Percentiles rank a stretch among this genome's conserved stretches.
Evolutionary conservation across 2,888 invertebrate species (phyloP).

Genomic region (Tortricodes alternella): DNA sequence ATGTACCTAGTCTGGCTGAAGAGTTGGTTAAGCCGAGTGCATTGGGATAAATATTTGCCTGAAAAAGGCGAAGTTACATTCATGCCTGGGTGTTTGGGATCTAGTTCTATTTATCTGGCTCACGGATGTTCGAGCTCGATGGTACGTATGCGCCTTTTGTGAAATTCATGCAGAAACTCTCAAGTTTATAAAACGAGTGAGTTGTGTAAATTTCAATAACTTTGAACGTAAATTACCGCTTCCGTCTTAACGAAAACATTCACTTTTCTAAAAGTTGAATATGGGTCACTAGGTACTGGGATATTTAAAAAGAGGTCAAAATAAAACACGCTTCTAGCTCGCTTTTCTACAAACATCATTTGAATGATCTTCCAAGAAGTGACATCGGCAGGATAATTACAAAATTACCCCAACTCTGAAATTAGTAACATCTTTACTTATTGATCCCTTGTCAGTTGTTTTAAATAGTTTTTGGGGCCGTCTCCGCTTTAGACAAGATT

Average conservation of each 20-base stretch:
- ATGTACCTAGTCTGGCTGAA: neutral
- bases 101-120: conserved; percentile 1
- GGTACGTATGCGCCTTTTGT: neutral
- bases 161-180: neutral
- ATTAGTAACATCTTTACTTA: too few relatives aligned
- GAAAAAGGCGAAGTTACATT: conserved; percentile 1
- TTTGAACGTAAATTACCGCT: neutral
- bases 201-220: neutral
- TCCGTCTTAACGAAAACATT: neutral
- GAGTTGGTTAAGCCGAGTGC: neutral
- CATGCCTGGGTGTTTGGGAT: conserved; percentile 9
- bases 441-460: conserved; percentile 20
- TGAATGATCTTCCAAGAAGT: neutral
- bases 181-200: neutral
- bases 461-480: conserved; percentile 8
- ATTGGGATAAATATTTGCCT: conserved; percentile 21
- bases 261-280: neutral
- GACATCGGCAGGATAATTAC: conserved; percentile 2
- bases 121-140: neutral
- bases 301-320: neutral
- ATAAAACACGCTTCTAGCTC: neutral
- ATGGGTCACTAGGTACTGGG: neutral
- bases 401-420: conserved; percentile 9
- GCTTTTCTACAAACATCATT: neutral
- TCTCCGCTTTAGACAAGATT: neutral